Percentiles rank a stretch among this genome's conserved stretches.
phyloP scores from a whole-genome alignment of 2,113 vertebrate genomes.

The Puffinus mauretanicus region DNA sequence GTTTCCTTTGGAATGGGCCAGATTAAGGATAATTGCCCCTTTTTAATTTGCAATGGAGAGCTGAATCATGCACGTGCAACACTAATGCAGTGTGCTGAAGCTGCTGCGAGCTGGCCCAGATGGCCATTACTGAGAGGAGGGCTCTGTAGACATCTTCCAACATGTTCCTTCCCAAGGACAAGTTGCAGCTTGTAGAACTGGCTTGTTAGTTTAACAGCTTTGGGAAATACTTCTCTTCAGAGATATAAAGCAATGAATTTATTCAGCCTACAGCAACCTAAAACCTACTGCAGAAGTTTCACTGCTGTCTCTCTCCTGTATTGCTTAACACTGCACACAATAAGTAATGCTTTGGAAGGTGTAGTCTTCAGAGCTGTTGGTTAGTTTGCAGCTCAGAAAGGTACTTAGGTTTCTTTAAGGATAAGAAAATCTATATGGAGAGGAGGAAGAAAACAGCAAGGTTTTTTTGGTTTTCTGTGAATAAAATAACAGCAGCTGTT shows the following conservation, averaged over 20 bases:
- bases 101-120: background rate
- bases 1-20: background rate
- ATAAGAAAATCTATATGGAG: background rate
- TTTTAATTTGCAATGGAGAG: background rate
- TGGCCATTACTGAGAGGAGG: background rate
- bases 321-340: background rate
- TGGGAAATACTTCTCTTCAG: background rate
- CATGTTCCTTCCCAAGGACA: background rate
- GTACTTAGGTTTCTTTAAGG: background rate
- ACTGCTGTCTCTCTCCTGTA: background rate
- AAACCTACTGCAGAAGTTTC: background rate
- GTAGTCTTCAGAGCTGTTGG: background rate
- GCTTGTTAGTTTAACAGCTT: background rate
- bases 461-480: background rate
- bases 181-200: background rate
- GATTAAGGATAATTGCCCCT: background rate
- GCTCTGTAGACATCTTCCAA: background rate
- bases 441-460: background rate
- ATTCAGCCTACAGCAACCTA: conserved; percentile 11
- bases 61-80: background rate
- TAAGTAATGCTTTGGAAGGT: background rate
- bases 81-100: background rate
- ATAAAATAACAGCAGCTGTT: background rate
- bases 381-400: background rate
- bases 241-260: background rate